Evolutionary conservation across 2,797 vertebrate species (phyloP).

Genomic region (Acanthornis magna): DNA sequence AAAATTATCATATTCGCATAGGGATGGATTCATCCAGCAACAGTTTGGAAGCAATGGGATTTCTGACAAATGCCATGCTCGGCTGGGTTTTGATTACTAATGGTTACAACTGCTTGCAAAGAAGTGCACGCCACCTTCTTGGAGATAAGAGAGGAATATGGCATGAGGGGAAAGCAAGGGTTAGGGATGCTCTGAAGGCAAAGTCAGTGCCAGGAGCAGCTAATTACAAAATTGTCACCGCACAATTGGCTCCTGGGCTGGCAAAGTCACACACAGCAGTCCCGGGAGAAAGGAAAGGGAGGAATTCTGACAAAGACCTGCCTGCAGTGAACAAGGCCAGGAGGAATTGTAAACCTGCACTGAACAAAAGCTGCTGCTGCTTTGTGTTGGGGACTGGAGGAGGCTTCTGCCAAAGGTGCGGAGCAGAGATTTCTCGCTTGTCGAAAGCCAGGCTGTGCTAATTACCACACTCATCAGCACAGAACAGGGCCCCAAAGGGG

Average conservation of each 20-base stretch:
- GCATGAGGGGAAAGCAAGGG: neutral
- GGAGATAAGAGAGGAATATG: neutral
- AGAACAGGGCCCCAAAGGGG: accelerated
- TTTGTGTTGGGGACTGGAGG: neutral
- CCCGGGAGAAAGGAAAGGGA: neutral
- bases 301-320: neutral
- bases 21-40: neutral
- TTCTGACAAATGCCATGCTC: neutral
- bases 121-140: neutral
- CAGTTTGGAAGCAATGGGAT: neutral
- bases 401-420: neutral
- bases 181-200: neutral
- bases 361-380: neutral
- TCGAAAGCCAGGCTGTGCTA: neutral
- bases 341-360: neutral
- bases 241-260: neutral
- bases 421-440: neutral
- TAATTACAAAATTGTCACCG: neutral
- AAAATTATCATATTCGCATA: neutral
- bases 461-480: neutral
- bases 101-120: neutral
- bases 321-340: neutral
- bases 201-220: neutral
- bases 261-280: neutral
- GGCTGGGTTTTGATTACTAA: neutral